Conservation (phyloP, 2,797 vertebrate species). For the Caiman crocodilus region DNA sequence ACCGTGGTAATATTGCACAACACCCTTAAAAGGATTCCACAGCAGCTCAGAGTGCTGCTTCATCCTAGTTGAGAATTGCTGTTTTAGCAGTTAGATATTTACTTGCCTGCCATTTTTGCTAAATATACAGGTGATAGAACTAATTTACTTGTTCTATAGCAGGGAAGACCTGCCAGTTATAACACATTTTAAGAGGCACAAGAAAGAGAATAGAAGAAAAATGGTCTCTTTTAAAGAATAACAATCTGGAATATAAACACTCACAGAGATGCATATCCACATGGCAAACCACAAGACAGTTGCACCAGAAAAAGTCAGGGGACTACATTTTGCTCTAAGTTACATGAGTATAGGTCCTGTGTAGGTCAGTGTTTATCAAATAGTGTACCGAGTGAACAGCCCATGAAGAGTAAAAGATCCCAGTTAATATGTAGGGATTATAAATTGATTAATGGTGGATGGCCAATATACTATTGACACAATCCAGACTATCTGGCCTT, state of each 20-base stretch:
- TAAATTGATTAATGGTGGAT: slow-evolving; percentile 53
- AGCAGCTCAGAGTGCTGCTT: no score
- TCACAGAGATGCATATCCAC: background rate
- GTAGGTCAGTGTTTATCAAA: background rate
- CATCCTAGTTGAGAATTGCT: background rate
- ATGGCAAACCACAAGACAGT: slow-evolving; percentile 3
- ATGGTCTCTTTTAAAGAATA: background rate
- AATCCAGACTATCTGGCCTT: slow-evolving; percentile 59
- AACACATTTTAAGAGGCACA: background rate
- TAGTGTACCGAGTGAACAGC: background rate
- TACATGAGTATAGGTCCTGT: background rate
- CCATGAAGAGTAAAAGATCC: background rate
- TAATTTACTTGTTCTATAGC: slow-evolving; percentile 5
- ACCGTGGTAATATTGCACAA: no score
- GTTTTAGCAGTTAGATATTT: slow-evolving; percentile 30
- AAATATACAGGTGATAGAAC: background rate
- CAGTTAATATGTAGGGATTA: background rate
- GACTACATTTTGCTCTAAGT: background rate
- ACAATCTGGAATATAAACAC: slow-evolving; percentile 12
- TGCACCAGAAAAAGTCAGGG: background rate
- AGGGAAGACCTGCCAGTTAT: slow-evolving; percentile 11
- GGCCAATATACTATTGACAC: slow-evolving; percentile 33
- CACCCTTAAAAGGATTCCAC: no score
- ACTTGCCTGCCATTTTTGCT: slow-evolving; percentile 21
- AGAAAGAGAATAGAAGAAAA: slow-evolving; percentile 23